phyloP scores from a whole-genome alignment of 2,888 invertebrate species.

The Brassicogethes aeneus region DNA sequence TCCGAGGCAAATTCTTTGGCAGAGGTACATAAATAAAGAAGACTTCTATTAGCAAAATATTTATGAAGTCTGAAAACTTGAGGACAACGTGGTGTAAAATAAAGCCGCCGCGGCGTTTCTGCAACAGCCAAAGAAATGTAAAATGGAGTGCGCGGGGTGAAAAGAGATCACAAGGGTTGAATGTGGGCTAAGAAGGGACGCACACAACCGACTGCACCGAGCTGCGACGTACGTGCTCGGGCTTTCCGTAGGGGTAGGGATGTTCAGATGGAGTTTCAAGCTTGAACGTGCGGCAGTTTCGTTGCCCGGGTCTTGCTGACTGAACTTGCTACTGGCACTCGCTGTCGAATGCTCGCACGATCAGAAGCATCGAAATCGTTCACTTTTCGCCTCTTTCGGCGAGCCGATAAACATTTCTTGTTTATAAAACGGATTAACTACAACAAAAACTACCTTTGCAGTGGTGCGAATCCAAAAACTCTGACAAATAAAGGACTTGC shows the following conservation, averaged over 20 bases:
- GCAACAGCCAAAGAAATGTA: constrained; percentile 26
- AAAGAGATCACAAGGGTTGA: constrained; percentile 30
- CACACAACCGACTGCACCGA: constrained; percentile 23
- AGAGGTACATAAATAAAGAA: no score
- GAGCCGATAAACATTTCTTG: no score
- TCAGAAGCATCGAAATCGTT: constrained; percentile 18
- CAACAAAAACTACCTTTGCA: no score
- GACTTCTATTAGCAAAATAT: no score
- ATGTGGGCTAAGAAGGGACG: constrained; percentile 34
- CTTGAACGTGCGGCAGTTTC: constrained; percentile 17
- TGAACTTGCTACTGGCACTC: constrained; percentile 18
- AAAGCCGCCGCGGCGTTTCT: constrained; percentile 17
- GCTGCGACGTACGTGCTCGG: constrained; percentile 27
- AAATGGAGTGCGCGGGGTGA: constrained; percentile 28
- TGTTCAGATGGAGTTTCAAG: neutral
- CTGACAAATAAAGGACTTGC: no score
- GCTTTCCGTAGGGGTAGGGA: constrained; percentile 15
- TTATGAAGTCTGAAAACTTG: no score
- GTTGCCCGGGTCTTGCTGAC: constrained; percentile 30
- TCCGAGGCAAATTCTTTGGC: no score
- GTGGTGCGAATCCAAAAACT: no score
- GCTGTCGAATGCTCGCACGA: constrained; percentile 29
- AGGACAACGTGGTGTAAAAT: no score
- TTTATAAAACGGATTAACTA: no score
- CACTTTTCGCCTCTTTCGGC: constrained; percentile 1